Percentiles rank a stretch among this genome's conserved stretches.
These are phyloP conservation scores for Lagocephalus sceleratus DNA, from an alignment of 2,797 vertebrate genomes.

Conservation along the genomic window DNA sequence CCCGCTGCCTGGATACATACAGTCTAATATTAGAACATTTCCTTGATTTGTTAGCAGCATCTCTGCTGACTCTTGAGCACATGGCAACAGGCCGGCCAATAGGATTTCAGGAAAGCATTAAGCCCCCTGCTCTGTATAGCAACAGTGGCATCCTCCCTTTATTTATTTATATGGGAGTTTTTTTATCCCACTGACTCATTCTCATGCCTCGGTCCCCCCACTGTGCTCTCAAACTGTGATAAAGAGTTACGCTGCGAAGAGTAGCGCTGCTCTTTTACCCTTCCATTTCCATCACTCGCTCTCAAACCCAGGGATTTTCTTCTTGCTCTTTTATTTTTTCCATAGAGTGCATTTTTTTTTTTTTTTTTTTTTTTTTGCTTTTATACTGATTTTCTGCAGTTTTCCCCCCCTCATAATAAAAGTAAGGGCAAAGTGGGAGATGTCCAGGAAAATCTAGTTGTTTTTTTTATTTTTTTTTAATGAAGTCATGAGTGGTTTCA, in stretches of 20 bases:
- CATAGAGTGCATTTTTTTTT: slow-evolving; percentile 4
- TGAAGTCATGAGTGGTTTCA: slow-evolving; percentile 22
- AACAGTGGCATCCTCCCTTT: slow-evolving; percentile 75
- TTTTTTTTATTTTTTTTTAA: slow-evolving; percentile 19
- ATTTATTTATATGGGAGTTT: slow-evolving; percentile 74
- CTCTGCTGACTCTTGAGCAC: slow-evolving; percentile 73
- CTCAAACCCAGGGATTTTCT: neutral
- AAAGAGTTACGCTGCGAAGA: slow-evolving; percentile 59
- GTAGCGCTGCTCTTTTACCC: slow-evolving; percentile 33
- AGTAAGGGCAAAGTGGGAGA: slow-evolving; percentile 29
- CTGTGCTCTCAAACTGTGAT: slow-evolving; percentile 54
- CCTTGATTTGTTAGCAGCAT: slow-evolving; percentile 78
- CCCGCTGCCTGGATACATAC: slow-evolving; percentile 79
- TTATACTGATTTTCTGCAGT: slow-evolving; percentile 7
- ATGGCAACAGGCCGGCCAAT: slow-evolving; percentile 74
- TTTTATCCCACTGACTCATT: slow-evolving; percentile 63
- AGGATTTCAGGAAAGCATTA: slow-evolving; percentile 68
- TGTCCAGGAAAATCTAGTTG: slow-evolving; percentile 29
- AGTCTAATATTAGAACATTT: slow-evolving; percentile 82
- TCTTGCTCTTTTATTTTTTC: slow-evolving; percentile 13
- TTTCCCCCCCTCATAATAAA: slow-evolving; percentile 24
- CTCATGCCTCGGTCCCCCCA: slow-evolving; percentile 60
- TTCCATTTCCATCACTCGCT: slow-evolving; percentile 30
- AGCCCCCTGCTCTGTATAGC: slow-evolving; percentile 73
- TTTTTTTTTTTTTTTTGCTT: slow-evolving; percentile 16